Base-by-base conservation (phyloP, 2,113 vertebrate genomes). In the Bufo bufo region DNA sequence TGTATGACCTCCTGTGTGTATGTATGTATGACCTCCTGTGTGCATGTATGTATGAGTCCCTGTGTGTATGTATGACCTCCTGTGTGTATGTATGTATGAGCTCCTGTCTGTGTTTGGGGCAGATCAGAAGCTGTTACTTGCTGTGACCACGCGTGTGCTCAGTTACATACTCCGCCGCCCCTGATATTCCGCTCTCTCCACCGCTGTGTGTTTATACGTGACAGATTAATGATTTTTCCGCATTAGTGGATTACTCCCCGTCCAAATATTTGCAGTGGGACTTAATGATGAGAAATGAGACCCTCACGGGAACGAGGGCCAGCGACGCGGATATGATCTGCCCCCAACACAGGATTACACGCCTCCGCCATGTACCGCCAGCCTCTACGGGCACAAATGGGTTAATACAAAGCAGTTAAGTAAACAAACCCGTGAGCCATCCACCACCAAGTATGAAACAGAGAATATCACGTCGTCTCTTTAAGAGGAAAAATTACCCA, bases 401-500 rank as follows among this genome's bases (percentile, higher is more conserved):
- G 87, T 88, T 88, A 84, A 72, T n/a, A 20, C 9, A 23, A 82
- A 14, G n/a, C 71, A 77, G 71, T 84, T 77, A 65, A 50, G 72
- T 83, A 83, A 88, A 88, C 80, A 88, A 72, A 6, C 47, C 81
- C 81, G 66, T 43, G 81, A 88, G 87, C 58, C 80, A 84, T 77
- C 77, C 72, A 83, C 80, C 59, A n/a, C 58, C 84, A 88, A 84
- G 83, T 88, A 83, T 88, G 80, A 88, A 88, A 83, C 84, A 84
- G 72, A 84, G 87, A n/a, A 54, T 77, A 88, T 88, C 58, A 12
- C 9, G 49, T 59, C 59, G 47, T 59, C 16, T 7, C 45, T 47
- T 43, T 9, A 69, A 72, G 71, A 75, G 63, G 77, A 92, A 95
- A 95, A 52, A 52, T 94, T 95, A 90, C 94, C 94, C 94, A 95